Evolutionary conservation across 2,797 vertebrate genomes (phyloP).

Genomic region (Neopelma chrysocephalum): DNA sequence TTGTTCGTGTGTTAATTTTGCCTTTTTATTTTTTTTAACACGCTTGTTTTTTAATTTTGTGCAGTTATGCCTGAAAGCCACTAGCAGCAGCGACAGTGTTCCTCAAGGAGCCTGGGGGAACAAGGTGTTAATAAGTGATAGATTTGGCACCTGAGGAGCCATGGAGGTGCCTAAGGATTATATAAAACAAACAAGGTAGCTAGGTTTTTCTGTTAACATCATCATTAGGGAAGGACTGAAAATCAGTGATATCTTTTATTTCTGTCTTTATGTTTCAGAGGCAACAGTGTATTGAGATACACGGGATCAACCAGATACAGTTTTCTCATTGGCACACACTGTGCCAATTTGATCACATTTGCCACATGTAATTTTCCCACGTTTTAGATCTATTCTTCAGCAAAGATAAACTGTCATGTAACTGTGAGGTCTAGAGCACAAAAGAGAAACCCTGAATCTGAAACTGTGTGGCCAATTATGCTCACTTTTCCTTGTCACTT

Average conservation of each 20-base stretch:
- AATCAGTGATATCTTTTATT: slow-evolving; percentile 22
- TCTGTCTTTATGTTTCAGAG: background rate
- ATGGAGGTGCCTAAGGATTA: background rate
- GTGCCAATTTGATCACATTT: no score
- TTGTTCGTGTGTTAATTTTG: slow-evolving; percentile 24
- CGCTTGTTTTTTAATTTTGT: slow-evolving; percentile 3
- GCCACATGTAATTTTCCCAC: no score
- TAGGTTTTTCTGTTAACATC: slow-evolving; percentile 5
- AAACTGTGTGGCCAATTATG: background rate
- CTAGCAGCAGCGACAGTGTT: background rate
- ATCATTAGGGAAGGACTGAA: slow-evolving; percentile 31
- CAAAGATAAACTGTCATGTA: background rate
- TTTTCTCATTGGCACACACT: background rate
- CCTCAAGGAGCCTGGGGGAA: background rate
- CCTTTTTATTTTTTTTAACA: slow-evolving; percentile 22
- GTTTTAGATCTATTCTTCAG: background rate
- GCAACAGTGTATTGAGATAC: background rate
- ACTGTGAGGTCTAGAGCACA: background rate
- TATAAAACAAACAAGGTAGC: slow-evolving; percentile 5
- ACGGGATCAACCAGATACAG: background rate
- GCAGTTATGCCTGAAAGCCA: background rate
- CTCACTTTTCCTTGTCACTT: background rate
- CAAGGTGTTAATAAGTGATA: slow-evolving; percentile 46
- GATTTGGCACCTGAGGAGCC: slow-evolving; percentile 30
- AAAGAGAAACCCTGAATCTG: background rate